Evolutionary conservation across 2,888 invertebrate species (phyloP), one percentile per base, ranked within the genome.

Genomic region (Sussaba pulchella): DNA sequence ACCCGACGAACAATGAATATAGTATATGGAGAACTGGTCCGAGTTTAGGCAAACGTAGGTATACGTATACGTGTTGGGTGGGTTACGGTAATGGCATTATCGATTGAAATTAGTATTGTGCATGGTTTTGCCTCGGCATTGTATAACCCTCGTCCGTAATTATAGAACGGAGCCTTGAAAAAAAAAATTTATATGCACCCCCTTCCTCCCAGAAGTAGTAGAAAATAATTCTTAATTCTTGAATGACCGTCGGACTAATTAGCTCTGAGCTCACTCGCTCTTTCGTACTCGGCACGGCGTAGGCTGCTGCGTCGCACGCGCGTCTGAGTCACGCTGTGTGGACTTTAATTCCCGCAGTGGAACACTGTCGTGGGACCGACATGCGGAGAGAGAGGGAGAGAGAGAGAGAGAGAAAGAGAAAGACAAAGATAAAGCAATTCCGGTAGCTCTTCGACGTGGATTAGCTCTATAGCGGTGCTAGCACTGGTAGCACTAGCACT

Each of bases 181-280:
- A 66, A 66, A 71, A 57, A 77, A 77, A 77, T 71, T 14, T 64
- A 66, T 39, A 71, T 77, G 71, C 17, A 71, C 47, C 71, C 64
- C 64, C 52, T 12, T 24, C 39, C n/a, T 31, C 57, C 2, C 31
- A 31, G 31, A 31, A 31, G 31, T 5, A 6, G 41, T 47, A 36
- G 43, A 21, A 47, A 31, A 66, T 59, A 76, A 69, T 71, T 71
- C 64, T 19, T n/a, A 57, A 77, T 77, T 77, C 57, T 77, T 77
- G 64, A 77, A 77, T 77, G 77, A 71, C 71, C 71, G 77, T 71
- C 57, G 64, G 57, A 24, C 77, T 77, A 77, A 77, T 77, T 77
- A 77, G 66, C 64, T 45, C 47, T 36, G 57, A 59, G 66, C 57
- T 17, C n/a, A 6, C 43, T 43, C 39, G 4, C 39, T n/a, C 39